Evolutionary conservation across 2,888 invertebrate species (phyloP).

Genomic region (Amblyjoppa proteus): DNA sequence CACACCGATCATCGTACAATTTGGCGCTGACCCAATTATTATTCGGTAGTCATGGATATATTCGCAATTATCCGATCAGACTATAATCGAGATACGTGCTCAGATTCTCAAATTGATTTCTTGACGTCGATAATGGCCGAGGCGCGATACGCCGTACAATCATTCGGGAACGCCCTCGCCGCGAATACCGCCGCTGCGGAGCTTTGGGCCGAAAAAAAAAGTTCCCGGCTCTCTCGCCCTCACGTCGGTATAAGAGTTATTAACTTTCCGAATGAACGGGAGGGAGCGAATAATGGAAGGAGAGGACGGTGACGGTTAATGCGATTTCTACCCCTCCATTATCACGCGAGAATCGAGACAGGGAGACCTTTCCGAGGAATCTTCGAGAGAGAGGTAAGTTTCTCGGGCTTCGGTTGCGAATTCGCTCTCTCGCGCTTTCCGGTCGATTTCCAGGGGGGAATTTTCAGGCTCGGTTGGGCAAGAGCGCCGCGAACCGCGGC

Average conservation of each 20-base stretch:
- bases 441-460: conserved; percentile 21
- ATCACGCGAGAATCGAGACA: background rate
- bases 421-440: background rate
- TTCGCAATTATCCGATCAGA: conserved; percentile 1
- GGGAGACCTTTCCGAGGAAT: conserved; percentile 20
- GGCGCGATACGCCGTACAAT: background rate
- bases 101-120: background rate
- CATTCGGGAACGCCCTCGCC: conserved; percentile 1
- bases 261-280: background rate
- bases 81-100: background rate
- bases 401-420: conserved; percentile 1
- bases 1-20: background rate
- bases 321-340: conserved; percentile 22
- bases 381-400: conserved; percentile 1
- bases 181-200: background rate
- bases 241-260: conserved; percentile 10
- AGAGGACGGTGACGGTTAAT: conserved; percentile 22
- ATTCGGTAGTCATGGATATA: conserved; percentile 1
- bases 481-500: background rate
- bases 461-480: background rate
- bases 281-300: background rate
- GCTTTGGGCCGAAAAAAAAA: background rate
- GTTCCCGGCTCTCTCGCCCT: background rate
- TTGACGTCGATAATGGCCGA: background rate
- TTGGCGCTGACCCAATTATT: conserved; percentile 37